phyloP scores from a whole-genome alignment of 2,797 vertebrate species.

The Kryptopterus vitreolus region DNA sequence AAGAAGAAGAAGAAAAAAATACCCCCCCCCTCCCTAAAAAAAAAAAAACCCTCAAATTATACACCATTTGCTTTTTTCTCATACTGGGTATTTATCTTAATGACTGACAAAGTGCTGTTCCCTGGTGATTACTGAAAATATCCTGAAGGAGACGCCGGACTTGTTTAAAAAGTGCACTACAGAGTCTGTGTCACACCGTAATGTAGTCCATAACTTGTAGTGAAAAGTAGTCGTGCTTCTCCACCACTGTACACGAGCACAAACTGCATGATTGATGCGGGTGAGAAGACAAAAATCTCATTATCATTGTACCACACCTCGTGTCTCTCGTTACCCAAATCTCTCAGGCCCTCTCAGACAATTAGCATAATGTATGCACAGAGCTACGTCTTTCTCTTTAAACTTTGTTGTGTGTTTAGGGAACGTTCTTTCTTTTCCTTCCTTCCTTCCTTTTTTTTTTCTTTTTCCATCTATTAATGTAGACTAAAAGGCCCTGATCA shows the following conservation, averaged over 20 bases:
- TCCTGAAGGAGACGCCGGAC: slow-evolving; percentile 38
- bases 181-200: neutral
- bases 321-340: slow-evolving; percentile 12
- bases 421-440: slow-evolving; percentile 37
- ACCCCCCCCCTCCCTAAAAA: slow-evolving; percentile 38
- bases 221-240: neutral
- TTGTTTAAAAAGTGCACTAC: slow-evolving; percentile 1
- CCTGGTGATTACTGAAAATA: slow-evolving; percentile 47
- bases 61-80: slow-evolving; percentile 56
- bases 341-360: neutral
- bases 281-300: slow-evolving; percentile 17
- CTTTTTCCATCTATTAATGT: slow-evolving; percentile 49
- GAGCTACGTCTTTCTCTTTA: slow-evolving; percentile 43
- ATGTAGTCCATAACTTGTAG: neutral
- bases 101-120: slow-evolving; percentile 54
- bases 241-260: neutral
- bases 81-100: slow-evolving; percentile 53
- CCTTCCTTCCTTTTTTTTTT: slow-evolving; percentile 46
- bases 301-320: slow-evolving; percentile 22
- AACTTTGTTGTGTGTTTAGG: slow-evolving; percentile 44
- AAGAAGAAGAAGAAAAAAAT: slow-evolving; percentile 55
- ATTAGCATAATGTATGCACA: slow-evolving; percentile 45
- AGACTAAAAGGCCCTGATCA: slow-evolving; percentile 53
- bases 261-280: slow-evolving; percentile 12
- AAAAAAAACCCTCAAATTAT: slow-evolving; percentile 76